Percentiles rank a stretch among this genome's conserved stretches.
phyloP scores from a whole-genome alignment of 1,140 invertebrate species.

The Atta texana region DNA sequence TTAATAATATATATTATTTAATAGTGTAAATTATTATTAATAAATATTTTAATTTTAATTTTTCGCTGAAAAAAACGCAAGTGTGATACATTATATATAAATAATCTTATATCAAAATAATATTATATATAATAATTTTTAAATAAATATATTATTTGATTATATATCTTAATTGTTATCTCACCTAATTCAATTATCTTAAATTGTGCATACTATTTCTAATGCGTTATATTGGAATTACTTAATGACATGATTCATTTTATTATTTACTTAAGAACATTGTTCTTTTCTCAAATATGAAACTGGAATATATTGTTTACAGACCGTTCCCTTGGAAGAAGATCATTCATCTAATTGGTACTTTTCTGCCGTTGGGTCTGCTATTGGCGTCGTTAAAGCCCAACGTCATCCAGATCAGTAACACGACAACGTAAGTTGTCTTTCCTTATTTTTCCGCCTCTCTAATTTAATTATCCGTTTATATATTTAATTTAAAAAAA shows the following conservation, averaged over 20 bases:
- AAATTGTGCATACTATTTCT: neutral
- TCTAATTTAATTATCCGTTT: neutral
- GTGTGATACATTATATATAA: too few relatives aligned
- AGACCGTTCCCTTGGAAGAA: slow-evolving; percentile 83
- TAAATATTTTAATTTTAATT: neutral
- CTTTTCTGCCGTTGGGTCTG: slow-evolving; percentile 83
- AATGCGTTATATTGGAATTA: neutral
- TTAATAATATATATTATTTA: neutral
- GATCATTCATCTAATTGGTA: slow-evolving; percentile 81
- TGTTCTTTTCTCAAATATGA: neutral
- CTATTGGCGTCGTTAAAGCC: slow-evolving; percentile 83
- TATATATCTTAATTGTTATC: neutral
- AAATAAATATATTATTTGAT: neutral
- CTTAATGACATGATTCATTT: neutral
- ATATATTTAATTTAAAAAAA: slow-evolving; percentile 14
- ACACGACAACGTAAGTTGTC: slow-evolving; percentile 79
- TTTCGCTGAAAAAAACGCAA: too few relatives aligned
- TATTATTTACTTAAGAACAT: neutral
- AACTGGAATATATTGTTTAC: slow-evolving; percentile 24
- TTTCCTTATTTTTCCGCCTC: neutral
- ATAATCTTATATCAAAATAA: too few relatives aligned
- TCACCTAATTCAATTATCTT: neutral
- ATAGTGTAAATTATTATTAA: neutral
- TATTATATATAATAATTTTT: too few relatives aligned
- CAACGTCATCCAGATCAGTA: slow-evolving; percentile 78